Percentiles rank a stretch among this genome's conserved stretches.
Evolutionary conservation across 2,888 invertebrate species (phyloP).

Genomic region (Marasmarcha lunaedactyla): DNA sequence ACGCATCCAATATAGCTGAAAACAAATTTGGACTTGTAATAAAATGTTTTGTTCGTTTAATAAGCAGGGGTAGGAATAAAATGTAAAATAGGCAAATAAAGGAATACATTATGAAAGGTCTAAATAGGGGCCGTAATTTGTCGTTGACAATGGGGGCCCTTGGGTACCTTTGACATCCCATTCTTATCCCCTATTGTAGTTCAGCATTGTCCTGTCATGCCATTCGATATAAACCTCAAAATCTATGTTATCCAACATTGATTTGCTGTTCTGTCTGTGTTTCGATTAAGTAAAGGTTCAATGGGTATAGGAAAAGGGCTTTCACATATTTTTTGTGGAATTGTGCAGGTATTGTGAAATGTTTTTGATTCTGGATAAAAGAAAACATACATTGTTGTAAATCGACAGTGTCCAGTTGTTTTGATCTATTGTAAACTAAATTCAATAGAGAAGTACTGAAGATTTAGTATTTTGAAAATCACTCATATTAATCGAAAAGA

Average conservation of each 20-base stretch:
- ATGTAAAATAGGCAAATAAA: constrained; percentile 23
- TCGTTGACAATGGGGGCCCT: constrained; percentile 39
- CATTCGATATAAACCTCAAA: constrained; percentile 14
- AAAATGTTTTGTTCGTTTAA: background rate
- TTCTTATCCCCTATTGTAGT: constrained; percentile 38
- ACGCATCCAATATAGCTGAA: background rate
- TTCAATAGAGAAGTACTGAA: too few relatives aligned
- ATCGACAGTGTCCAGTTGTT: too few relatives aligned
- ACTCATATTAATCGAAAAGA: too few relatives aligned
- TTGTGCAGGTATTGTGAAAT: too few relatives aligned
- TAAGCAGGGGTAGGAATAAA: background rate
- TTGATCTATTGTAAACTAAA: too few relatives aligned
- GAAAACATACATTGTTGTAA: too few relatives aligned
- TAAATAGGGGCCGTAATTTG: constrained; percentile 50
- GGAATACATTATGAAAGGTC: constrained; percentile 37
- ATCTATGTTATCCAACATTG: constrained; percentile 8
- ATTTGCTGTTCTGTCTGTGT: constrained; percentile 4
- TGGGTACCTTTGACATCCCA: constrained; percentile 42
- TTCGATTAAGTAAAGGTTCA: background rate
- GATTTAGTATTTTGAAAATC: too few relatives aligned
- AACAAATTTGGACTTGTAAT: background rate
- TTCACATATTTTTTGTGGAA: background rate
- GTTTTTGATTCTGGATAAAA: too few relatives aligned
- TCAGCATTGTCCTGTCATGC: constrained; percentile 27
- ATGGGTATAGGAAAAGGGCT: background rate